These are phyloP conservation scores for Rhodophaea formosa DNA, from an alignment of 2,888 invertebrate species.

Conservation along the genomic window DNA sequence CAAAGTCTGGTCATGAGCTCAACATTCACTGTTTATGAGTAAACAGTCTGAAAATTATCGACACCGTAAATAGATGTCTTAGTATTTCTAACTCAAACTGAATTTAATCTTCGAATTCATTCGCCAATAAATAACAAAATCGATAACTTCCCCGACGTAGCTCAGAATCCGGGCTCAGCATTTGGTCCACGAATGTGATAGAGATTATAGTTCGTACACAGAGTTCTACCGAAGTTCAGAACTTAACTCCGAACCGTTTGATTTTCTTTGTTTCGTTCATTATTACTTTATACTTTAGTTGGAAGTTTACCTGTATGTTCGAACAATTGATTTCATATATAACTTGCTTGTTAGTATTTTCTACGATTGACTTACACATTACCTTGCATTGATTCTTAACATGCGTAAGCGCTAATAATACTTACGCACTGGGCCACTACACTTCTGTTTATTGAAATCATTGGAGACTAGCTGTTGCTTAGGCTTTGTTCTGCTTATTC, in stretches of 20 bases:
- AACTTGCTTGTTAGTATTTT: too few species aligned
- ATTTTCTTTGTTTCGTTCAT: slow-evolving; percentile 1
- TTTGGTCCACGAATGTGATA: background rate
- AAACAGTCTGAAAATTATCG: too few species aligned
- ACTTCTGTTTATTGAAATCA: too few species aligned
- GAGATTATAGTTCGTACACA: slow-evolving; percentile 4
- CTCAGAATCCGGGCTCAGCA: background rate
- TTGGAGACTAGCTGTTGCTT: too few species aligned
- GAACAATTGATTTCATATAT: background rate
- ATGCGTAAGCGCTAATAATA: too few species aligned
- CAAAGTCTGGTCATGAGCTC: too few species aligned
- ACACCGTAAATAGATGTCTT: too few species aligned
- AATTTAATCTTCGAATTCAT: background rate
- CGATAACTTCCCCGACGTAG: background rate
- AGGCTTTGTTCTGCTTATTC: too few species aligned
- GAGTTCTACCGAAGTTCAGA: slow-evolving; percentile 1
- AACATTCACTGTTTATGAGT: too few species aligned
- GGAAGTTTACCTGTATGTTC: background rate
- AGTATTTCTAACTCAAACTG: background rate
- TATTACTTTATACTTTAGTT: slow-evolving; percentile 8
- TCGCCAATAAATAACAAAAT: background rate
- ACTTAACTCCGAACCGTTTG: background rate
- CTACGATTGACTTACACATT: too few species aligned
- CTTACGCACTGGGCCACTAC: too few species aligned
- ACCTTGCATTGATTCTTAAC: too few species aligned